phyloP scores from a whole-genome alignment of 2,113 vertebrate genomes.

The Esox niger region DNA sequence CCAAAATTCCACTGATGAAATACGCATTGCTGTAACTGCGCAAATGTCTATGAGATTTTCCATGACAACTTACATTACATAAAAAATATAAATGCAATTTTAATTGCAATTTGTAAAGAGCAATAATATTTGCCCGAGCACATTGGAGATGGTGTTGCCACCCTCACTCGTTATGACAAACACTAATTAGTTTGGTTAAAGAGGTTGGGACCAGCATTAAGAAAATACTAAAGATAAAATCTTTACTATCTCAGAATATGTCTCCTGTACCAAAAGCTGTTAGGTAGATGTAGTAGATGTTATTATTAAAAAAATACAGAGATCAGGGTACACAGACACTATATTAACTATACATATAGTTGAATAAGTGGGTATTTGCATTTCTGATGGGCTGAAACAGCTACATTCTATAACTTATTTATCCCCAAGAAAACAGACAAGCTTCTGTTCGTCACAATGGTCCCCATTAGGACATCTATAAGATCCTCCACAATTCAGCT shows the following conservation, averaged over 20 bases:
- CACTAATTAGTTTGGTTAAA: constrained; percentile 25
- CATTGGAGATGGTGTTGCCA: constrained; percentile 44
- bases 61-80: background rate
- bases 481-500: background rate
- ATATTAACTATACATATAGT: background rate
- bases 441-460: background rate
- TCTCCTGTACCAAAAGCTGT: background rate
- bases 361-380: background rate
- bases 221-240: background rate
- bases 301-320: background rate
- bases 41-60: background rate
- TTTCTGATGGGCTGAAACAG: background rate
- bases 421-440: background rate
- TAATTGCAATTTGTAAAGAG: background rate
- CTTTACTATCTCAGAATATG: background rate
- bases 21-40: background rate
- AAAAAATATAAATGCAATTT: background rate
- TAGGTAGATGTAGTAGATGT: background rate
- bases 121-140: constrained; percentile 43
- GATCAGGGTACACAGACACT: background rate
- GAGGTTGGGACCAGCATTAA: background rate
- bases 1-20: background rate
- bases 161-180: constrained; percentile 53
- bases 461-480: background rate
- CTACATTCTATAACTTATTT: background rate